These are phyloP conservation scores for Miichthys miiuy DNA, from an alignment of 2,797 vertebrate genomes.

Conservation along the genomic window DNA sequence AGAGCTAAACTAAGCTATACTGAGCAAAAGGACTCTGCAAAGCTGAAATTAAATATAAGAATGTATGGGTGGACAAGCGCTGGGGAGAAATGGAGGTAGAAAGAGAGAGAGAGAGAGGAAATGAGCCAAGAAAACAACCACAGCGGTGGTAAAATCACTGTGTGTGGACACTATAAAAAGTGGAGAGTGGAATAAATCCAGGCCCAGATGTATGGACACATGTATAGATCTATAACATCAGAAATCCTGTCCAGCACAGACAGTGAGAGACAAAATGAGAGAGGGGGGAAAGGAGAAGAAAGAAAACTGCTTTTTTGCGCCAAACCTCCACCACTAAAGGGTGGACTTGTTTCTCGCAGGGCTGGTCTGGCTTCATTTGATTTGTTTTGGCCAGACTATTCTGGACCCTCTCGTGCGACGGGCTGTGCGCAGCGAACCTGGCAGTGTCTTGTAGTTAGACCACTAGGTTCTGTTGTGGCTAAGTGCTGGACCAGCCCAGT, in stretches of 20 bases:
- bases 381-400: constrained; percentile 74
- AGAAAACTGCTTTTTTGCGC: constrained; percentile 4
- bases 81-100: constrained; percentile 33
- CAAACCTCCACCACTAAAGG: constrained; percentile 73
- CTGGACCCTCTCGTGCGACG: constrained; percentile 68
- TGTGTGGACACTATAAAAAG: constrained; percentile 64
- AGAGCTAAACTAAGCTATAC: constrained; percentile 76
- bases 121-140: constrained; percentile 54
- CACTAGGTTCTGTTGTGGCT: constrained; percentile 77
- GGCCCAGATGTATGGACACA: constrained; percentile 54
- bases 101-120: constrained; percentile 42
- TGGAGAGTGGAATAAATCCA: constrained; percentile 45
- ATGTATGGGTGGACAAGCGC: constrained; percentile 56
- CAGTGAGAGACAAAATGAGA: constrained; percentile 61
- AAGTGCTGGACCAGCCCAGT: constrained; percentile 44
- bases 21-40: constrained; percentile 60
- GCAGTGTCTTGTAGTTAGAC: constrained; percentile 65
- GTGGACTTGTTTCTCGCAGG: constrained; percentile 67
- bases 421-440: constrained; percentile 61
- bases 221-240: constrained; percentile 55
- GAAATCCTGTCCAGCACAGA: constrained; percentile 49
- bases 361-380: constrained; percentile 61
- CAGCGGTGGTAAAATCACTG: constrained; percentile 56
- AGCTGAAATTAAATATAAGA: constrained; percentile 76
- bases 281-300: constrained; percentile 42